Conservation (phyloP, 2,113 vertebrate species). For the Natator depressus region DNA sequence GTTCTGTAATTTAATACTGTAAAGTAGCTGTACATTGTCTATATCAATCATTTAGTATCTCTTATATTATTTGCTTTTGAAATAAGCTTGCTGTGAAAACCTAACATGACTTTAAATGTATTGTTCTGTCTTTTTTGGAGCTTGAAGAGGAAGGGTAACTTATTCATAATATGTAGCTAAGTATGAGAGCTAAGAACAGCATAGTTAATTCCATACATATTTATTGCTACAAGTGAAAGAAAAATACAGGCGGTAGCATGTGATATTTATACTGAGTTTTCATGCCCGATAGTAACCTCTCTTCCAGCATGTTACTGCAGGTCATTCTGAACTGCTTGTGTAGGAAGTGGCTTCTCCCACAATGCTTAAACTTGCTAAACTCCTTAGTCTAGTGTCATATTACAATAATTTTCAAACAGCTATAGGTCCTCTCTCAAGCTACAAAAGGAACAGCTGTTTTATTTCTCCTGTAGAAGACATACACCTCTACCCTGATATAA, state of each 20-base stretch:
- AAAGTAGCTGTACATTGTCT: fast-evolving
- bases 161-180: background rate
- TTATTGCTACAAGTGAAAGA: background rate
- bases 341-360: conserved; percentile 80
- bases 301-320: conserved; percentile 87
- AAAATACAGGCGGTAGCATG: background rate
- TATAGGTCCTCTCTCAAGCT: conserved; percentile 24
- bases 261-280: conserved; percentile 24
- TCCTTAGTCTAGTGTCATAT: conserved; percentile 76
- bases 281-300: conserved; percentile 91
- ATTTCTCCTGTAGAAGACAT: background rate
- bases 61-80: background rate
- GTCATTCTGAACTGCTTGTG: conserved; percentile 77
- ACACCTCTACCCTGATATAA: no score
- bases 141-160: background rate
- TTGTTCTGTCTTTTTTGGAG: fast-evolving
- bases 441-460: conserved; percentile 62
- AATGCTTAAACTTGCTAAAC: conserved; percentile 73
- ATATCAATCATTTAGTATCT: background rate
- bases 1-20: background rate
- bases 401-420: conserved; percentile 73
- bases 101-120: background rate
- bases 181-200: background rate
- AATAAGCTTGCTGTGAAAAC: background rate
- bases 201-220: background rate